These are phyloP conservation scores for Hoplostethus atlanticus DNA, from an alignment of 2,797 vertebrate genomes.

Conservation along the genomic window DNA sequence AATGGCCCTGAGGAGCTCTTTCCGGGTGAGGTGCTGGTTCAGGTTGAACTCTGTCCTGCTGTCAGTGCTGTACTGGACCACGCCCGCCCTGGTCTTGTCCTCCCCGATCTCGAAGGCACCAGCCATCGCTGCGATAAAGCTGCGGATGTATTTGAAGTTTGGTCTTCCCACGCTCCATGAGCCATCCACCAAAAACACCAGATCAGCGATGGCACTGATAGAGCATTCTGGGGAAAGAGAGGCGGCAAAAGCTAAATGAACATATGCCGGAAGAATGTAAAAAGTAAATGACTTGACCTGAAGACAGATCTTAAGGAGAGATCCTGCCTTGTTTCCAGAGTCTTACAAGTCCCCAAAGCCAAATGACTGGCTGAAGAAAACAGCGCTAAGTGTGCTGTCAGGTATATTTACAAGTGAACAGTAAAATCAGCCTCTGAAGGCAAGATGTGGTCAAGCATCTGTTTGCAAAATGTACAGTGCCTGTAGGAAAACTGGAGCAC, in stretches of 20 bases:
- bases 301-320: conserved; percentile 21
- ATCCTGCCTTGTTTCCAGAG: conserved; percentile 15
- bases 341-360: conserved; percentile 10
- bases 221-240: conserved; percentile 89
- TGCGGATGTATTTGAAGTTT: conserved; percentile 91
- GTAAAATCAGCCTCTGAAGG: conserved; percentile 26
- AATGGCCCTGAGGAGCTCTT: conserved; percentile 89
- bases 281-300: conserved; percentile 11
- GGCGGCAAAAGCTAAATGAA: conserved; percentile 35
- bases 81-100: conserved; percentile 91
- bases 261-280: background rate
- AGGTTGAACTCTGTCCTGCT: conserved; percentile 91
- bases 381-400: background rate
- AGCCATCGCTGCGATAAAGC: conserved; percentile 87
- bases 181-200: conserved; percentile 94
- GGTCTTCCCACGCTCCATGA: conserved; percentile 91
- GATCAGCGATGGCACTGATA: conserved; percentile 87
- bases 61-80: conserved; percentile 92
- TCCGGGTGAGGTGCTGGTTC: conserved; percentile 85
- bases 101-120: conserved; percentile 93
- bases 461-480: conserved; percentile 17
- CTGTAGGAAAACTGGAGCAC: background rate
- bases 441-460: conserved; percentile 12
- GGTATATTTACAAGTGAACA: conserved; percentile 16
- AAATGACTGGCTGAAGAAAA: conserved; percentile 22